phyloP scores from a whole-genome alignment of 2,888 invertebrate genomes.

The Cheilosia vulpina region DNA sequence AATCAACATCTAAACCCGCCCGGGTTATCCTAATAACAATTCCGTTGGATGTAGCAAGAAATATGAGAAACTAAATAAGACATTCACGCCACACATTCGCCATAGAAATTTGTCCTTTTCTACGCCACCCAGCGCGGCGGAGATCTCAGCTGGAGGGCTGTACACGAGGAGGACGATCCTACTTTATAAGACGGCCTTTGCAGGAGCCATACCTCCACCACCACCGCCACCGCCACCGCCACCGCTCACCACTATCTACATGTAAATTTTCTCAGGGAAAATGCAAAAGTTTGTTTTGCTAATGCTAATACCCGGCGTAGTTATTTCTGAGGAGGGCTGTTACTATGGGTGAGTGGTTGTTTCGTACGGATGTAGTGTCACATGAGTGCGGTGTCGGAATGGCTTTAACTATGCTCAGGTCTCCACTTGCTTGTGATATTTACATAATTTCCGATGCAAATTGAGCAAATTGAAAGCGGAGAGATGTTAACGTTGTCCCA shows the following conservation, averaged over 20 bases:
- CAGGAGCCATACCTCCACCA: slow-evolving; percentile 15
- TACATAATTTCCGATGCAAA: slow-evolving; percentile 75
- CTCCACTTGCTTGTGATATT: slow-evolving; percentile 72
- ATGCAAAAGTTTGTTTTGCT: slow-evolving; percentile 73
- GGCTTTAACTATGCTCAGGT: slow-evolving; percentile 73
- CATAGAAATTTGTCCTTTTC: slow-evolving; percentile 62
- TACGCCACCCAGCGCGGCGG: slow-evolving; percentile 30
- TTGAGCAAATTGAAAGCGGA: slow-evolving; percentile 76
- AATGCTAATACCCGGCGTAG: slow-evolving; percentile 72
- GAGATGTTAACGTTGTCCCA: slow-evolving; percentile 72
- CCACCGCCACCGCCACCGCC: slow-evolving; percentile 15
- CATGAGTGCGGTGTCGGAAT: slow-evolving; percentile 59
- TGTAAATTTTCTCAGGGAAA: slow-evolving; percentile 70
- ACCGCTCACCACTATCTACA: slow-evolving; percentile 57
- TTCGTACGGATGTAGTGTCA: slow-evolving; percentile 58
- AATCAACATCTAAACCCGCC: neutral
- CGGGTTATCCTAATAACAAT: slow-evolving; percentile 40
- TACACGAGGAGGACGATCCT: slow-evolving; percentile 27
- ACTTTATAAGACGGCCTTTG: slow-evolving; percentile 44
- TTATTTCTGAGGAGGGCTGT: slow-evolving; percentile 68
- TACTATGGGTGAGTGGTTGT: slow-evolving; percentile 31
- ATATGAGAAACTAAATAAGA: slow-evolving; percentile 71
- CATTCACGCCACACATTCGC: slow-evolving; percentile 64
- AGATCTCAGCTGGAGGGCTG: slow-evolving; percentile 21
- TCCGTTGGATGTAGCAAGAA: slow-evolving; percentile 39